Evolutionary conservation across 2,888 invertebrate genomes (phyloP).

Genomic region (Dasypolia templi): DNA sequence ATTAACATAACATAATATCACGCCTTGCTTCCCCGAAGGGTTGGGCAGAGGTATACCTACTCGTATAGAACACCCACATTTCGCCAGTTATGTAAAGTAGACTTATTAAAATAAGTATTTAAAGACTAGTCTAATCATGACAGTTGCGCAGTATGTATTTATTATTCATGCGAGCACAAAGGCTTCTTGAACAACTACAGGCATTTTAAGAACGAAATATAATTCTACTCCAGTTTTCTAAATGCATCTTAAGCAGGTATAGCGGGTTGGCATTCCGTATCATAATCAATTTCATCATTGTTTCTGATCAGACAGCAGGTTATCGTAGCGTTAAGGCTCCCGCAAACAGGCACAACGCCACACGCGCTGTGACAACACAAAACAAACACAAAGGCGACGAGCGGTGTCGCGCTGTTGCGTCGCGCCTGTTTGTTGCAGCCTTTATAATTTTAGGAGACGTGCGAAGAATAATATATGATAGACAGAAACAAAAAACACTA

Average conservation of each 20-base stretch:
- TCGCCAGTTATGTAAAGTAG: too few relatives aligned
- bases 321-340: slow-evolving; percentile 18
- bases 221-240: slow-evolving; percentile 21
- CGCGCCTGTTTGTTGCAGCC: too few relatives aligned
- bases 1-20: not conserved
- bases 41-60: too few relatives aligned
- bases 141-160: slow-evolving; percentile 18
- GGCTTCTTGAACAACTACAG: slow-evolving; percentile 28
- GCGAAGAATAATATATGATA: not conserved
- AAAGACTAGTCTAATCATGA: not conserved
- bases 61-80: too few relatives aligned
- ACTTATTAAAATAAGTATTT: not conserved
- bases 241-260: slow-evolving; percentile 44
- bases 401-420: too few relatives aligned
- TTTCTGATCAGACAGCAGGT: slow-evolving; percentile 15
- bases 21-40: too few relatives aligned
- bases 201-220: slow-evolving; percentile 6
- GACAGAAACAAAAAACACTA: not conserved
- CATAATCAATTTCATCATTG: slow-evolving; percentile 36
- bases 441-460: slow-evolving; percentile 14
- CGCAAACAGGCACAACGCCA: too few relatives aligned
- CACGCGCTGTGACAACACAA: too few relatives aligned
- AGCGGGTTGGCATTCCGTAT: slow-evolving; percentile 21
- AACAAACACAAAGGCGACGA: too few relatives aligned
- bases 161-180: slow-evolving; percentile 41